Evolutionary conservation across 2,888 invertebrate genomes (phyloP).

Genomic region (Troides aeacus): DNA sequence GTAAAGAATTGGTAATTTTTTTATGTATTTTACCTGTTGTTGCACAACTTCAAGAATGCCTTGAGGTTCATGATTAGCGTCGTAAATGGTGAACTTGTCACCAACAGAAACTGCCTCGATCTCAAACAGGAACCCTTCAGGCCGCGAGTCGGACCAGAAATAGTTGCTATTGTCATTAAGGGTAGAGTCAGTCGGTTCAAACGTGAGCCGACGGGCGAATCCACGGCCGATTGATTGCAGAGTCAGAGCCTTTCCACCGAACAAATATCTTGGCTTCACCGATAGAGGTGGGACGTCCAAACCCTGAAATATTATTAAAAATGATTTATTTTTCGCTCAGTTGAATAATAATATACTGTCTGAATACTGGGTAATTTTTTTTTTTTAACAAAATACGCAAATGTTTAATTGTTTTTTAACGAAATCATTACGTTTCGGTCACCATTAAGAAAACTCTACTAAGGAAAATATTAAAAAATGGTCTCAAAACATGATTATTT

Average conservation of each 20-base stretch:
- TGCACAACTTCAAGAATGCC: slow-evolving; percentile 84
- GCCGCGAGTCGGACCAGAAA: slow-evolving; percentile 89
- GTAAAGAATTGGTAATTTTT: background rate
- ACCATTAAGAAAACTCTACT: background rate
- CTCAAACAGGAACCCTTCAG: slow-evolving; percentile 87
- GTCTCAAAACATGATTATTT: slow-evolving; percentile 18
- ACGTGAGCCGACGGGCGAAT: slow-evolving; percentile 86
- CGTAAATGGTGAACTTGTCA: slow-evolving; percentile 86
- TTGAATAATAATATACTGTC: slow-evolving; percentile 27
- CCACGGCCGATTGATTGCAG: slow-evolving; percentile 86
- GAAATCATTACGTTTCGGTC: background rate
- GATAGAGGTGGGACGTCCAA: slow-evolving; percentile 68
- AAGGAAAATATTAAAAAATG: background rate
- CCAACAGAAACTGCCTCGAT: slow-evolving; percentile 83
- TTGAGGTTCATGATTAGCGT: slow-evolving; percentile 83
- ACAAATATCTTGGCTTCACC: slow-evolving; percentile 79
- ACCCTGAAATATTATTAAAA: slow-evolving; percentile 55
- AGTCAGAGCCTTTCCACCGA: slow-evolving; percentile 83
- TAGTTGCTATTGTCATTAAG: slow-evolving; percentile 85
- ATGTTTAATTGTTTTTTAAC: background rate
- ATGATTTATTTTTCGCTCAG: slow-evolving; percentile 44
- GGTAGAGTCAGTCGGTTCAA: slow-evolving; percentile 81
- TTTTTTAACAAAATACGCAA: background rate
- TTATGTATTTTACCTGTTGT: slow-evolving; percentile 79
- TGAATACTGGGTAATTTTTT: slow-evolving; percentile 27